Percentiles rank a stretch among this genome's conserved stretches.
phyloP scores from a whole-genome alignment of 2,888 invertebrate genomes.

The Drosophila cyrtoloma region DNA sequence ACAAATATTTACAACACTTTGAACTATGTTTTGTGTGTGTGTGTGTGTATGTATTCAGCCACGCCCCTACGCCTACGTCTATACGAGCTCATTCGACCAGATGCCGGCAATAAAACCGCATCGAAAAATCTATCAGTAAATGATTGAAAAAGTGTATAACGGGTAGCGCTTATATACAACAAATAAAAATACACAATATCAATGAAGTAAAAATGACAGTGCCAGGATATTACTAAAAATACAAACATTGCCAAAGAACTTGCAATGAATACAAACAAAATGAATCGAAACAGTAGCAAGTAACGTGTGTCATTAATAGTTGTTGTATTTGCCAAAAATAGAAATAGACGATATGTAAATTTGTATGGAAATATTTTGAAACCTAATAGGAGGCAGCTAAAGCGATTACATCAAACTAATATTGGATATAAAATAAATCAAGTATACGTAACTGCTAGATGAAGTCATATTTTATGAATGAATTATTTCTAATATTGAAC shows the following conservation, averaged over 20 bases:
- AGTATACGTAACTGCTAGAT: background rate
- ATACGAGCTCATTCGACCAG: conserved; percentile 41
- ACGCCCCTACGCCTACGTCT: conserved; percentile 19
- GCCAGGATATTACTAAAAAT: conserved; percentile 64
- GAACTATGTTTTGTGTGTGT: conserved; percentile 42
- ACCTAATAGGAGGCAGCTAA: too few species aligned
- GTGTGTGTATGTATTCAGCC: conserved; percentile 8
- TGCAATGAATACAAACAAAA: conserved; percentile 21
- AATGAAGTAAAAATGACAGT: conserved; percentile 26
- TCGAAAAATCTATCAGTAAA: conserved; percentile 66
- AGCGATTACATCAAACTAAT: background rate
- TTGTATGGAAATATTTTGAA: too few species aligned
- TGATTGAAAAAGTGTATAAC: conserved; percentile 65
- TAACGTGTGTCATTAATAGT: conserved; percentile 18
- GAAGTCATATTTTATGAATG: background rate
- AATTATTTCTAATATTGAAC: background rate
- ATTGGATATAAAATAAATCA: background rate
- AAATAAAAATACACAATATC: conserved; percentile 6
- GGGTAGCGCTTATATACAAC: conserved; percentile 19
- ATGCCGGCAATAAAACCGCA: conserved; percentile 55
- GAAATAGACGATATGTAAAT: background rate
- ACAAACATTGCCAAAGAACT: conserved; percentile 56
- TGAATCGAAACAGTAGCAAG: background rate
- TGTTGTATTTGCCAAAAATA: conserved; percentile 4
- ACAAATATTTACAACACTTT: conserved; percentile 79